Evolutionary conservation across 2,113 vertebrate species (phyloP).

Genomic region (Toxotes chatareus): DNA sequence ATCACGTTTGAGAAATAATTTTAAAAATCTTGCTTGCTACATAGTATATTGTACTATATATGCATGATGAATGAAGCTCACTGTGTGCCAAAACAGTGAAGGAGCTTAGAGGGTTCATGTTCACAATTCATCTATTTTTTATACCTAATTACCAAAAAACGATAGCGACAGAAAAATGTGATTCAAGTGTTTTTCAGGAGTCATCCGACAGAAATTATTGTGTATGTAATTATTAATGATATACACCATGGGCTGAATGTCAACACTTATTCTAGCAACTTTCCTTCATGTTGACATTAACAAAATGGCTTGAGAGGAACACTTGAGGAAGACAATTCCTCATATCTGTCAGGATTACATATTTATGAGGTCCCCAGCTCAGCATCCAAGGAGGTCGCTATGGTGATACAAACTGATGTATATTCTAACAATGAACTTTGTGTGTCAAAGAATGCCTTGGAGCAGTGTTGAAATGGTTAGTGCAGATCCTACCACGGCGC

Average conservation of each 20-base stretch:
- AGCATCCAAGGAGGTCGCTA: conserved; percentile 81
- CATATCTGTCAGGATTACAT: conserved; percentile 84
- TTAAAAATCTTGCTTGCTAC: conserved; percentile 9
- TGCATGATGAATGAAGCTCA: not conserved
- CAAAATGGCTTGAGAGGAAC: conserved; percentile 81
- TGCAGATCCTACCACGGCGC: conserved; percentile 48
- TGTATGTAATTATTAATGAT: conserved; percentile 79
- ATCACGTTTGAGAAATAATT: conserved; percentile 16
- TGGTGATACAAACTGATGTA: conserved; percentile 81
- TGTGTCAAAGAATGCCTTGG: conserved; percentile 73
- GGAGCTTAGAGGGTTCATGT: conserved; percentile 29
- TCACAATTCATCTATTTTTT: conserved; percentile 58
- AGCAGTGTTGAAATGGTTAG: conserved; percentile 76
- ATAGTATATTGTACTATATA: conserved; percentile 3
- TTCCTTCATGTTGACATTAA: conserved; percentile 84
- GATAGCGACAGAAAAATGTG: conserved; percentile 44
- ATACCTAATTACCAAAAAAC: conserved; percentile 60
- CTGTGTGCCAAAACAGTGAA: conserved; percentile 12
- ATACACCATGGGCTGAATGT: conserved; percentile 75
- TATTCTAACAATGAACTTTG: conserved; percentile 82
- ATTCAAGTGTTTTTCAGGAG: conserved; percentile 50
- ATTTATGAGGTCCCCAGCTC: conserved; percentile 83
- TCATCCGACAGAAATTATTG: conserved; percentile 56
- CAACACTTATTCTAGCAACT: conserved; percentile 80
- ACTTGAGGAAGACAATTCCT: conserved; percentile 81